These are phyloP conservation scores for Carassius auratus DNA, from an alignment of 2,113 vertebrate genomes.

Conservation along the genomic window DNA sequence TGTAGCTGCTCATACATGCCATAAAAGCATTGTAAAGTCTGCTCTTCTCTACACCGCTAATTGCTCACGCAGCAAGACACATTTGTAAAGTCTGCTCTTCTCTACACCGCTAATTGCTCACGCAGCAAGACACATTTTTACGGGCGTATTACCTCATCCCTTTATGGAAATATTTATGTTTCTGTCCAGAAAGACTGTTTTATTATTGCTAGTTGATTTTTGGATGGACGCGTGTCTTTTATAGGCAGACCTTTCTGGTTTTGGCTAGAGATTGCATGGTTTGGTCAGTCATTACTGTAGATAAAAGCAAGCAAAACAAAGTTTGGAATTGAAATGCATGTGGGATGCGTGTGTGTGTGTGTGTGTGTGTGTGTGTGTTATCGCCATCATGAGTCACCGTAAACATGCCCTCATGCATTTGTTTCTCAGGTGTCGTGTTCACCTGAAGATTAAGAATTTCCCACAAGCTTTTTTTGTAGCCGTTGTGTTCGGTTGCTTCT, in stretches of 20 bases:
- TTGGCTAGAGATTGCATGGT: not conserved
- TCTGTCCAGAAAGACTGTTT: slow-evolving; percentile 27
- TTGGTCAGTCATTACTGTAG: not conserved
- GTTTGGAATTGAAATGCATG: not conserved
- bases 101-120: slow-evolving; percentile 48
- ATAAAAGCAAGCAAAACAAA: not conserved
- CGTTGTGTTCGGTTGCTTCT: slow-evolving; percentile 73
- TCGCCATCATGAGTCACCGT: not conserved
- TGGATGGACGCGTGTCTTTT: not conserved
- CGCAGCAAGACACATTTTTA: slow-evolving; percentile 28
- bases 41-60: slow-evolving; percentile 51
- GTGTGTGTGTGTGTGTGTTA: too few species aligned
- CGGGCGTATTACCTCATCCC: slow-evolving; percentile 21
- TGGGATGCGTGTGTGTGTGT: not conserved
- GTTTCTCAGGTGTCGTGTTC: slow-evolving; percentile 69
- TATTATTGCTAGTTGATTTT: slow-evolving; percentile 1
- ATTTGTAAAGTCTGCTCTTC: slow-evolving; percentile 60
- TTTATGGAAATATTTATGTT: slow-evolving; percentile 43
- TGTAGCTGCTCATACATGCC: slow-evolving; percentile 68
- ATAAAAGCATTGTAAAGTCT: slow-evolving; percentile 69
- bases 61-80: slow-evolving; percentile 32
- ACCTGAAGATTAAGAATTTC: slow-evolving; percentile 73
- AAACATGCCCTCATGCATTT: slow-evolving; percentile 53
- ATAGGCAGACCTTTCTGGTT: not conserved
- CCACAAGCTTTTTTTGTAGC: slow-evolving; percentile 69